phyloP scores from a whole-genome alignment of 1,140 invertebrate genomes.

The Chrysomallon squamiferum region DNA sequence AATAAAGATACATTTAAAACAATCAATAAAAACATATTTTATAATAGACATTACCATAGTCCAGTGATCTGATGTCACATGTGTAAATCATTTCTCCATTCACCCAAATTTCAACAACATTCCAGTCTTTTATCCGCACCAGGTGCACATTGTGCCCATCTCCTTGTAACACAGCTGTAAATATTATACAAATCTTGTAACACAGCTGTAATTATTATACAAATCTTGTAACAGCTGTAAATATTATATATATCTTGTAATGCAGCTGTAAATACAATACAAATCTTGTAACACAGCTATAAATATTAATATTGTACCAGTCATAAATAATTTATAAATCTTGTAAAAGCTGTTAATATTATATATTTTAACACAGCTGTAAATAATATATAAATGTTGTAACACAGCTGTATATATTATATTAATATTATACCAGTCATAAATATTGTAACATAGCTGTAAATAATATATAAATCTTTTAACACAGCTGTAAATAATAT shows the following conservation, averaged over 20 bases:
- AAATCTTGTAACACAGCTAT: no score
- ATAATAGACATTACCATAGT: slow-evolving; percentile 56
- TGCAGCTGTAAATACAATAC: not conserved
- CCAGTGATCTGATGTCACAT: slow-evolving; percentile 45
- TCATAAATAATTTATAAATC: no score
- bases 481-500: no score
- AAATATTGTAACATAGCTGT: slow-evolving; percentile 26
- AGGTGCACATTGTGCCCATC: slow-evolving; percentile 35
- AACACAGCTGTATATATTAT: no score
- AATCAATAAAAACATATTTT: no score
- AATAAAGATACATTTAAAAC: no score
- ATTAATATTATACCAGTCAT: no score
- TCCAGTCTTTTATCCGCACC: slow-evolving; percentile 36
- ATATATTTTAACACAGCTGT: slow-evolving; percentile 32
- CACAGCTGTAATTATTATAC: no score
- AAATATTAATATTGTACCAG: no score
- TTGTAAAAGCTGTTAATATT: no score
- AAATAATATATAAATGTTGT: not conserved
- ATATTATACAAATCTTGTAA: slow-evolving; percentile 1
- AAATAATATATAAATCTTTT: slow-evolving; percentile 8
- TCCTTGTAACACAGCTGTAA: slow-evolving; percentile 29
- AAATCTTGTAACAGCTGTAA: no score
- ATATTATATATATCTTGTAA: not conserved
- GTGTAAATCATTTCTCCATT: slow-evolving; percentile 49
- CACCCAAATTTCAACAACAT: slow-evolving; percentile 44